Evolutionary conservation across 2,888 invertebrate genomes (phyloP).

Genomic region (Invenusta paracnida): DNA sequence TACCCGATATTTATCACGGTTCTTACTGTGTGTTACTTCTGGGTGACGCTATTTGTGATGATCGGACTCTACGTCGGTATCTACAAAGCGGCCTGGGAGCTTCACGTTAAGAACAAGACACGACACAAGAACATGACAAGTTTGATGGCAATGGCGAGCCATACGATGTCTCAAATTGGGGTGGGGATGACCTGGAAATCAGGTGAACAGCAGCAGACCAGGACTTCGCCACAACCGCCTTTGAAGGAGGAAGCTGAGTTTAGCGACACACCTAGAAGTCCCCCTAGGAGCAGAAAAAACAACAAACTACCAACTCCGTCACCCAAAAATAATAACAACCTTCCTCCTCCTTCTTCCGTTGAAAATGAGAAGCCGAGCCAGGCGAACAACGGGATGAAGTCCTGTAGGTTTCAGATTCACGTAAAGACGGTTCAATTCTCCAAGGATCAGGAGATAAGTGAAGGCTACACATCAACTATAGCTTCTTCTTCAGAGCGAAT

Average conservation of each 20-base stretch:
- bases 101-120: neutral
- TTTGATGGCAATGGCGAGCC: constrained; percentile 13
- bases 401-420: no score
- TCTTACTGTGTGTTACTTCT: constrained; percentile 89
- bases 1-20: constrained; percentile 95
- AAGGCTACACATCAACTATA: neutral
- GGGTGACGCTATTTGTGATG: constrained; percentile 89
- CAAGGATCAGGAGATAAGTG: neutral
- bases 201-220: neutral
- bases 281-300: no score
- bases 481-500: neutral
- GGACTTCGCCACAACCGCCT: neutral
- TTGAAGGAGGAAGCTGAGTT: neutral
- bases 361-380: neutral
- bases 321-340: neutral
- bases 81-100: constrained; percentile 75
- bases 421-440: neutral
- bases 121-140: constrained; percentile 6
- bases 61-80: constrained; percentile 93
- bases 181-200: neutral
- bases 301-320: neutral
- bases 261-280: no score
- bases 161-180: constrained; percentile 14
- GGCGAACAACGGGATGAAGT: neutral
- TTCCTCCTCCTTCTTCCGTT: neutral